Evolutionary conservation across 2,113 vertebrate genomes (phyloP), one percentile per base, ranked within the genome.

Genomic region (Myotis davidii): DNA sequence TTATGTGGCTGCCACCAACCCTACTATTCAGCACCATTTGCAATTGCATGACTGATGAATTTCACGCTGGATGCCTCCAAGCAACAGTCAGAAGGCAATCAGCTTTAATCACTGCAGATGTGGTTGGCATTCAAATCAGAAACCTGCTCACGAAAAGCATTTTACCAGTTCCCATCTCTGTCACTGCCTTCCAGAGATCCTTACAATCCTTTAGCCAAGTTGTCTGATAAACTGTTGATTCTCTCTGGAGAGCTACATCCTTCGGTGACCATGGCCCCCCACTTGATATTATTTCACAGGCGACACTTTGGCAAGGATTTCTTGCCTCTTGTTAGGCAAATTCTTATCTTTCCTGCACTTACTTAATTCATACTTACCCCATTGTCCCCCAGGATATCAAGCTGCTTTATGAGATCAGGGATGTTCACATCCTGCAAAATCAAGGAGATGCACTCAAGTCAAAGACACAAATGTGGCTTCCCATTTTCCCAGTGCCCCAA

Each of bases 381-480:
- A 21, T 99, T 99, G 96, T 99, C 99, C 83, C 99, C 99, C 5
- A 99, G 98, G 95, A 99, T 99, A 96, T 99, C 99, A 18, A 99
- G 98, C 81, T 99, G 99, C 97, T 99, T 99, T 98, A 99, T 99
- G 83, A 99, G 99, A 97, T 99, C 99, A 86, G 99, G 99, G 97
- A 99, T 99, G 96, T 99, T 99, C 56, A 99, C 99, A 94, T 99
- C 99, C 99, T 99, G 97, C 69, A 97, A 97, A 95, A 65, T 94
- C 10, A 97, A 67, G 83, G 34, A 89, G 69, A 86, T 3, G n/a
- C 23, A 79, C 56, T 94, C 37, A 94, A 50, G 50, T 56, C 65
- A 67, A 64, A 87, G 83, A 48, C 1, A n/a, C 18, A 56, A 56
- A 37, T 5, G 6, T 1, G 0, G 16, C 42, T 29, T 21, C 39